phyloP scores from a whole-genome alignment of 1,140 invertebrate species.

The Drosophila ironensis region DNA sequence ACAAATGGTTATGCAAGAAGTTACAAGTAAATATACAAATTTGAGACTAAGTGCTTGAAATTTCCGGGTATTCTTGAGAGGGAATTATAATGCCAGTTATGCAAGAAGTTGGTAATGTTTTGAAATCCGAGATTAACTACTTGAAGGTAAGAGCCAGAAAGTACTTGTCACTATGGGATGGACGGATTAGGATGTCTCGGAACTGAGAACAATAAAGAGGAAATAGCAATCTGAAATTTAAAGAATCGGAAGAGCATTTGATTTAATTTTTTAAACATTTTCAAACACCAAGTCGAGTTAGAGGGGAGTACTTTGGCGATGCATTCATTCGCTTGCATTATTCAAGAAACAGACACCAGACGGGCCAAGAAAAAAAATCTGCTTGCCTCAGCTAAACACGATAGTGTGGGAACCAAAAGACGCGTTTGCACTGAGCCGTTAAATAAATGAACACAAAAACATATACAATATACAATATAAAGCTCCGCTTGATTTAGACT shows the following conservation, averaged over 20 bases:
- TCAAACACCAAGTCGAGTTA: neutral
- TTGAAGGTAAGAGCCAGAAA: conserved; percentile 18
- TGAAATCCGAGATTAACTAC: conserved; percentile 22
- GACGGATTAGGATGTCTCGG: neutral
- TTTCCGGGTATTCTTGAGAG: conserved; percentile 18
- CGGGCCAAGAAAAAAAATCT: conserved; percentile 47
- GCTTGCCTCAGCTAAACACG: conserved; percentile 58
- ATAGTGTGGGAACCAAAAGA: conserved; percentile 73
- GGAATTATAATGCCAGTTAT: conserved; percentile 22
- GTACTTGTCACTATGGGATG: neutral
- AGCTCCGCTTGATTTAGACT: conserved; percentile 24
- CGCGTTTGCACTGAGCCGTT: conserved; percentile 23
- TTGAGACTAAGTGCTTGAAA: conserved; percentile 19
- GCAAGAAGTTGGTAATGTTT: conserved; percentile 3
- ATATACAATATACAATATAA: too few relatives aligned
- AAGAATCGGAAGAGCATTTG: neutral
- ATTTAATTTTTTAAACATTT: neutral
- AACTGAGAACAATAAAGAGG: too few relatives aligned
- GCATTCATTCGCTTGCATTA: conserved; percentile 45
- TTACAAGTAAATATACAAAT: conserved; percentile 53
- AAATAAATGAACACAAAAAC: neutral
- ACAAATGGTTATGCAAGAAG: conserved; percentile 69
- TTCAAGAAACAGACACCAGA: conserved; percentile 60
- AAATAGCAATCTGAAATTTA: neutral
- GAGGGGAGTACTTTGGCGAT: conserved; percentile 7